Evolutionary conservation across 2,113 vertebrate species (phyloP).

Genomic region (Glaucidium brasilianum): DNA sequence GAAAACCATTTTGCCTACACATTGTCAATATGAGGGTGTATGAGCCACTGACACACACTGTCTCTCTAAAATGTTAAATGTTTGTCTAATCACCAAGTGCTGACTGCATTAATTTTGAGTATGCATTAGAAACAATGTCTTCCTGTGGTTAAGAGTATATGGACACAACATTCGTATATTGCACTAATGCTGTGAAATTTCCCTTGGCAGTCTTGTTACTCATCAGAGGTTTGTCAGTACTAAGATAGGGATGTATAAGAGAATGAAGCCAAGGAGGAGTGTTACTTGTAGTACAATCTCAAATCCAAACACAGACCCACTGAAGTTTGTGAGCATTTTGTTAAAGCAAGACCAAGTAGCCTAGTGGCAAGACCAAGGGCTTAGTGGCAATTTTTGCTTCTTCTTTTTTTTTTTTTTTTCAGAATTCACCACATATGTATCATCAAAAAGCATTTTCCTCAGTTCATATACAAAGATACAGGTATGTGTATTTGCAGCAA

Average conservation of each 20-base stretch:
- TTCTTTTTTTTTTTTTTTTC: background rate
- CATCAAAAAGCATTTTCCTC: background rate
- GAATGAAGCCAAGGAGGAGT: background rate
- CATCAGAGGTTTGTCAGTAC: background rate
- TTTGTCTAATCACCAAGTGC: background rate
- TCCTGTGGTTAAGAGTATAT: background rate
- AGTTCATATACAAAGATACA: background rate
- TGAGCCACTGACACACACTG: background rate
- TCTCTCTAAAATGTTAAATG: background rate
- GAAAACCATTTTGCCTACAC: background rate
- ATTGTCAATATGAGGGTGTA: background rate
- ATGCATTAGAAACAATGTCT: background rate
- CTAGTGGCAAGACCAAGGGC: background rate
- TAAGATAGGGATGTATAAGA: background rate
- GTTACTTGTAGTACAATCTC: background rate
- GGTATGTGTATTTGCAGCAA: background rate
- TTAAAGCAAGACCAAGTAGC: background rate
- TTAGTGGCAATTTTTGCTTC: background rate
- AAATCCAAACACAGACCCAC: background rate
- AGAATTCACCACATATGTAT: background rate
- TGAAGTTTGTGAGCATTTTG: background rate
- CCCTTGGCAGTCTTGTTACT: background rate
- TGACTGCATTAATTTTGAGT: background rate
- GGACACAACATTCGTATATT: background rate
- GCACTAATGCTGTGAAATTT: background rate